Evolutionary conservation across 1,140 invertebrate species (phyloP).

Genomic region (Archegozetes longisetosus): DNA sequence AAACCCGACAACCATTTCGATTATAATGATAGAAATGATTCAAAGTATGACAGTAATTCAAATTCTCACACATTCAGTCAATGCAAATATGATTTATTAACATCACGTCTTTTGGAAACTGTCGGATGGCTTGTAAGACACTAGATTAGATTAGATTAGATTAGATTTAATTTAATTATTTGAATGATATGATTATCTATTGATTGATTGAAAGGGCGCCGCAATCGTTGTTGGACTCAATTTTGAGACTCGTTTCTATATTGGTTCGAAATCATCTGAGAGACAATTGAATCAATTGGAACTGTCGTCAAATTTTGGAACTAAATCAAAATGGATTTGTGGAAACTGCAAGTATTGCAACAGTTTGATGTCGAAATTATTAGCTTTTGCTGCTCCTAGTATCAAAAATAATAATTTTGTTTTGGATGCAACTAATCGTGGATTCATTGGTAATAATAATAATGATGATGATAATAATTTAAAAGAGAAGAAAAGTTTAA

Average conservation of each 20-base stretch:
- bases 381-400: not conserved
- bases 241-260: not conserved
- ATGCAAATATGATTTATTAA: slow-evolving; percentile 4
- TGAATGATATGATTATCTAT: not conserved
- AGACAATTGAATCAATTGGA: not conserved
- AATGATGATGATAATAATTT: no score
- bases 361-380: not conserved
- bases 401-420: not conserved
- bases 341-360: not conserved
- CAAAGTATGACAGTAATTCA: not conserved
- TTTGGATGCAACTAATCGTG: not conserved
- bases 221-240: not conserved
- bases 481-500: no score
- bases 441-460: no score
- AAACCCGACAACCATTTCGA: no score
- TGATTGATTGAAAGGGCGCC: not conserved
- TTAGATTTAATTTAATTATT: not conserved
- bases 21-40: not conserved
- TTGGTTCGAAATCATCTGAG: not conserved
- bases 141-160: not conserved
- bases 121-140: slow-evolving; percentile 11
- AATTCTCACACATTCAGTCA: not conserved
- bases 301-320: not conserved
- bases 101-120: slow-evolving; percentile 3
- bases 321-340: no score